Evolutionary conservation across 2,888 invertebrate species (phyloP).

Genomic region (Aspidiotus rigidus): DNA sequence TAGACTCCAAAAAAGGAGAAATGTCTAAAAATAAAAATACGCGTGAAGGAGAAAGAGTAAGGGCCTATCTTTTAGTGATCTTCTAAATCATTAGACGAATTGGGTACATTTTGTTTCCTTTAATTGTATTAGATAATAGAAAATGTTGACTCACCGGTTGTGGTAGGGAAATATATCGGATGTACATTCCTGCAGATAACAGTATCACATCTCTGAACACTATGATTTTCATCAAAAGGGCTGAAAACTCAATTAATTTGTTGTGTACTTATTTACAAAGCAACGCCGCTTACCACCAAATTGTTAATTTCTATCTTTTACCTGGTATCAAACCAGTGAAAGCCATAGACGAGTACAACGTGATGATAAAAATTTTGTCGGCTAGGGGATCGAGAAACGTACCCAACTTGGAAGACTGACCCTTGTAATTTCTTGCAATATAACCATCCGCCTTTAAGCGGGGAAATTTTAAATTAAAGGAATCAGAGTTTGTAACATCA

Average conservation of each 20-base stretch:
- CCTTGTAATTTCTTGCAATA: constrained; percentile 85
- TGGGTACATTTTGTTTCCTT: no score
- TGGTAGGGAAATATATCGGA: constrained; percentile 81
- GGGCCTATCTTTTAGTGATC: no score
- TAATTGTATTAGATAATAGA: no score
- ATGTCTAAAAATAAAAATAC: no score
- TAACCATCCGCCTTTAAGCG: constrained; percentile 76
- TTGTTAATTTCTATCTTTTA: constrained; percentile 37
- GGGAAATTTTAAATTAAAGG: neutral
- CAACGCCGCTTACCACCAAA: neutral
- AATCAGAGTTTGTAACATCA: neutral
- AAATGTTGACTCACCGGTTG: constrained; percentile 53
- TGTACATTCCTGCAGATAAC: constrained; percentile 75
- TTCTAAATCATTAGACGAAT: no score
- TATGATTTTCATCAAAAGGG: constrained; percentile 66
- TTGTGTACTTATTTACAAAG: constrained; percentile 23
- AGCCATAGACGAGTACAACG: constrained; percentile 77
- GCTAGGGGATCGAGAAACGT: constrained; percentile 95
- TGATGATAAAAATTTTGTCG: constrained; percentile 86
- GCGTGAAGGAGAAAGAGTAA: no score
- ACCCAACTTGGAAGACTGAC: constrained; percentile 85
- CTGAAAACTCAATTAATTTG: constrained; percentile 5
- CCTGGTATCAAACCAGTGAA: constrained; percentile 75
- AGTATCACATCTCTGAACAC: constrained; percentile 72
- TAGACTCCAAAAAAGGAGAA: no score